Base-by-base conservation (phyloP, 2,113 vertebrate genomes). In the Callipepla californica region DNA sequence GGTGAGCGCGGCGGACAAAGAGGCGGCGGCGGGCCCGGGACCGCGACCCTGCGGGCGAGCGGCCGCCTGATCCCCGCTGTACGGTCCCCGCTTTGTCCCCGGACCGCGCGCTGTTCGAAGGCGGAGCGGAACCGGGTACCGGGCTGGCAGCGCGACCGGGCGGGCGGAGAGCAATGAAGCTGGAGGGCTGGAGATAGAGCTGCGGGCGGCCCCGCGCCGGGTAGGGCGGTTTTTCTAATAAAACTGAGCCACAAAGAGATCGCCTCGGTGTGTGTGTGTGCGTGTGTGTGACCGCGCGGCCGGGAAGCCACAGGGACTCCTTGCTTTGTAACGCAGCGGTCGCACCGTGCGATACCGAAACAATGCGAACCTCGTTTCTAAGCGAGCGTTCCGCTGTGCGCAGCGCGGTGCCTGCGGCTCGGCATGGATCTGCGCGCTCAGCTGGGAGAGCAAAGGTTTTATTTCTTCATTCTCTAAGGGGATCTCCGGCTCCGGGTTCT, bases 231-330 rank as follows among this genome's bases (percentile, higher is more conserved):
- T 38, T 19, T 44, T 36, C 18, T 30, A 70, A 34, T 62, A 50
- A 83, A 85, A 72, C 67, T 90, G 21, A 65, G 53, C 62, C 34
- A 6, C 12, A 80, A 90, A 70, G 79, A 61, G 47, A 73, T 28
- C 53, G 85, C 85, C 55, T 92, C 55, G 55, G 36, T 62, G 91
- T 81, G 74, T 78, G 85, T 90, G 79, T 83, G n/a, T n/a, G 34
- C 40, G 91, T 81, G 74, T 78, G 85, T 90, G 79, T 83, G 87
- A 30, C 62, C 87, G 63, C 61, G 79, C 78, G 40, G 38, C 85
- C 85, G 65, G 87, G 16, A 66, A 77, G 48, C 78, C 57, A 13
- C 22, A 50, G 53, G 40, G 40, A 44, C 30, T 53, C 50, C 62
- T 63, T 65, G 4, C 53, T 92, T 66, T 58, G 36, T 65, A 38